phyloP scores from a whole-genome alignment of 1,140 invertebrate species.

The Antheraea pernyi region DNA sequence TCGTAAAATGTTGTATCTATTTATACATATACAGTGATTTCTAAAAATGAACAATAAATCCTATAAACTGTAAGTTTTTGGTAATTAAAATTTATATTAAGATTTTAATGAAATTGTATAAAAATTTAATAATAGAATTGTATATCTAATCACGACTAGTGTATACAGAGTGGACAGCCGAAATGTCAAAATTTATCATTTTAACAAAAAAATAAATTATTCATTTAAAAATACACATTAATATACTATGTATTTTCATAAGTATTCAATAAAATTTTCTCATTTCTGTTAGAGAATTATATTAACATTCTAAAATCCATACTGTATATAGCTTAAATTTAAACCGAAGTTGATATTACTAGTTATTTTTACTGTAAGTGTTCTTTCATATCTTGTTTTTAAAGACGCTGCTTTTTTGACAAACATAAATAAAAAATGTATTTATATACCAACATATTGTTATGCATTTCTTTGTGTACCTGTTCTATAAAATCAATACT shows the following conservation, averaged over 20 bases:
- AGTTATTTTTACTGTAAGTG: constrained; percentile 23
- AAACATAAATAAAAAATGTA: constrained; percentile 23
- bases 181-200: neutral
- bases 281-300: neutral
- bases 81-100: constrained; percentile 45
- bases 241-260: neutral
- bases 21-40: constrained; percentile 57
- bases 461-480: constrained; percentile 10
- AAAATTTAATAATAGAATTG: neutral
- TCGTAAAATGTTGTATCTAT: constrained; percentile 62
- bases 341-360: constrained; percentile 25
- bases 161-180: constrained; percentile 4
- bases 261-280: neutral
- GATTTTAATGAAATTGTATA: constrained; percentile 15
- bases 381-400: constrained; percentile 23
- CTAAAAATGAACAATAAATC: constrained; percentile 60
- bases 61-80: constrained; percentile 36
- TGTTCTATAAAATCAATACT: neutral
- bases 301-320: neutral
- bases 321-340: constrained; percentile 12
- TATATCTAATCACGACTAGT: constrained; percentile 7
- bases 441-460: neutral
- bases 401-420: constrained; percentile 22
- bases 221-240: too few relatives aligned
- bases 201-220: neutral